phyloP scores from a whole-genome alignment of 1,140 invertebrate species.

The Zaprionus taronus region DNA sequence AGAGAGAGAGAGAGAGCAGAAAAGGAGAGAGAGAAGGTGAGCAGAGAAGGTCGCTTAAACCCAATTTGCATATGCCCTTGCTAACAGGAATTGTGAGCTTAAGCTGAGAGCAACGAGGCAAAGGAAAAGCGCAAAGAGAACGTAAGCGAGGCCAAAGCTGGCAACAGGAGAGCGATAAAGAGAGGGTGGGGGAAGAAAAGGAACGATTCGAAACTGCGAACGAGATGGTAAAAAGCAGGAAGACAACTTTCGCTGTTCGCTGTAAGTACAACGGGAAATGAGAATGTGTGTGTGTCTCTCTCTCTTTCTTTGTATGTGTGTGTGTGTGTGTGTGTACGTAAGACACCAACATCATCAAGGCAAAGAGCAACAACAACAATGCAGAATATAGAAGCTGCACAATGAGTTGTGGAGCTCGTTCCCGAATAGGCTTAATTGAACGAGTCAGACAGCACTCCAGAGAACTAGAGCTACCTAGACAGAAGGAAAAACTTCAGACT shows the following conservation, averaged over 20 bases:
- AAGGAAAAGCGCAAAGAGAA: conserved; percentile 20
- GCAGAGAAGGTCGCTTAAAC: conserved; percentile 43
- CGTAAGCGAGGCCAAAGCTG: conserved; percentile 21
- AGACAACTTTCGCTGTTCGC: conserved; percentile 78
- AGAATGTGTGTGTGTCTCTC: conserved; percentile 5
- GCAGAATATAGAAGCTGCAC: conserved; percentile 32
- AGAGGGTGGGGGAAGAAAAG: conserved; percentile 6
- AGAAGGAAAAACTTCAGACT: too few species aligned
- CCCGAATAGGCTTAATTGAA: conserved; percentile 1
- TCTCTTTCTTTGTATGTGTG: background rate
- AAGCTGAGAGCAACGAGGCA: conserved; percentile 9
- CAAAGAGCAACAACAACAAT: conserved; percentile 22
- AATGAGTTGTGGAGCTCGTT: conserved; percentile 1
- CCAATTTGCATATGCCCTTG: conserved; percentile 61
- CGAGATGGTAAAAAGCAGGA: conserved; percentile 62
- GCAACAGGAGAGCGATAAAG: conserved; percentile 1
- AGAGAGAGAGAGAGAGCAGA: conserved; percentile 5
- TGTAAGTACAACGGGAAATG: conserved; percentile 62
- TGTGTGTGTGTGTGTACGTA: conserved; percentile 20
- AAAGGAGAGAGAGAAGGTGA: conserved; percentile 22
- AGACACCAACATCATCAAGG: conserved; percentile 28
- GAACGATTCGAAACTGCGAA: conserved; percentile 14
- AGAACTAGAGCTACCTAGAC: background rate
- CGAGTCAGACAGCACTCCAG: background rate
- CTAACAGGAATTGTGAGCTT: conserved; percentile 44